Evolutionary conservation across 2,113 vertebrate species (phyloP).

Genomic region (Saimiri boliviensis): DNA sequence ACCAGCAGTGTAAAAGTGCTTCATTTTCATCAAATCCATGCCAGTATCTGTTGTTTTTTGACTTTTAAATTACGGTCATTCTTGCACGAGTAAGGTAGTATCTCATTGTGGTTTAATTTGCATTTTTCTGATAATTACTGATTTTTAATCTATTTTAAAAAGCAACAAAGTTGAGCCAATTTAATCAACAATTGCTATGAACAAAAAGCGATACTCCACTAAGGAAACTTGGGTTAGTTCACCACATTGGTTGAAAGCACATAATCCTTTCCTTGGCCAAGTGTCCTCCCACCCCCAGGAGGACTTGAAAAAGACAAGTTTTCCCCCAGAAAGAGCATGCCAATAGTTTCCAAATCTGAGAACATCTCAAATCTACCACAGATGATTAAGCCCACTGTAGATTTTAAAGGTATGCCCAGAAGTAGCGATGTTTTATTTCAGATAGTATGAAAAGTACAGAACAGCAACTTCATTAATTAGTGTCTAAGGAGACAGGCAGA

Average conservation of each 20-base stretch:
- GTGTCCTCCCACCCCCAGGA: rapidly evolving
- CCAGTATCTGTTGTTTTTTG: no score
- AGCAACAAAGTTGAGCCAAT: background rate
- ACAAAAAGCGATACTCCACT: background rate
- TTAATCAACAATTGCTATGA: background rate
- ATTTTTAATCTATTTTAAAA: constrained; percentile 18
- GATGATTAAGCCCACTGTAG: background rate
- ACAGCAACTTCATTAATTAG: constrained; percentile 68
- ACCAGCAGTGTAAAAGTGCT: no score
- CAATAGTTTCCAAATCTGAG: background rate
- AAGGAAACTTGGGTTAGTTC: background rate
- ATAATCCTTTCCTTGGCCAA: background rate
- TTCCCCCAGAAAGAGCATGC: background rate
- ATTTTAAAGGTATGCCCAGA: constrained; percentile 39
- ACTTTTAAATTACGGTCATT: no score
- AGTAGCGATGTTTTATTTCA: constrained; percentile 19
- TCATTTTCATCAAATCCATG: no score
- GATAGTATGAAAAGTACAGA: constrained; percentile 28
- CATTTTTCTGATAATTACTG: no score
- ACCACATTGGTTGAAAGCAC: background rate
- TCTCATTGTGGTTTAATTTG: no score
- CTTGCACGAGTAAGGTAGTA: no score
- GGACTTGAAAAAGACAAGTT: background rate
- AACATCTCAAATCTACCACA: background rate
- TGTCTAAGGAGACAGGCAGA: constrained; percentile 57